Evolutionary conservation across 2,797 vertebrate species (phyloP).

Genomic region (Apogon hyalosoma): DNA sequence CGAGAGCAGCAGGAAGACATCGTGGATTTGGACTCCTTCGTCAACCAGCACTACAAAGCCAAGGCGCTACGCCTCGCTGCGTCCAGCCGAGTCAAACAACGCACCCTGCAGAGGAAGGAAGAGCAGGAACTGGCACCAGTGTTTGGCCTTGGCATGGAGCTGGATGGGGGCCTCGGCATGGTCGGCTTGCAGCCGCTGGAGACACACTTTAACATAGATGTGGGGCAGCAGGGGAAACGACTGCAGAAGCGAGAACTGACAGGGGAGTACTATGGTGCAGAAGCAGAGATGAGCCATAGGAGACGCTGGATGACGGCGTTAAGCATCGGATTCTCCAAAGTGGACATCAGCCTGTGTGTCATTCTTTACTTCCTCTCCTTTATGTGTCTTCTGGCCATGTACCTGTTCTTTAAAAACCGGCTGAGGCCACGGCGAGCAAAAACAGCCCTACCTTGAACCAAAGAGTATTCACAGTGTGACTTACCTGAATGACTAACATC

Average conservation of each 20-base stretch:
- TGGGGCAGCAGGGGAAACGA: conserved; percentile 45
- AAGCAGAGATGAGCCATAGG: conserved; percentile 30
- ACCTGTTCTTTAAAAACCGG: conserved; percentile 88
- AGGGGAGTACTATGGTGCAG: conserved; percentile 56
- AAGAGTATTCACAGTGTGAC: not conserved
- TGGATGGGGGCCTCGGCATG: conserved; percentile 68
- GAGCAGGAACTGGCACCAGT: conserved; percentile 59
- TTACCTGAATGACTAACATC: conserved; percentile 12
- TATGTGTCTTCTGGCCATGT: conserved; percentile 90
- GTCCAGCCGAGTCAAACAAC: conserved; percentile 66
- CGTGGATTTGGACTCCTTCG: conserved; percentile 88
- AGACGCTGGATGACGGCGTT: conserved; percentile 87
- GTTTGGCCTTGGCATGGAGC: conserved; percentile 60
- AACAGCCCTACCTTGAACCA: conserved; percentile 67
- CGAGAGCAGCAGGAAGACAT: conserved; percentile 81
- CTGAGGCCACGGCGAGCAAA: conserved; percentile 77
- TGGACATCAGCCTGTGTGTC: conserved; percentile 92
- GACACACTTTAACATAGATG: conserved; percentile 30
- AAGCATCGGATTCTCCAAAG: conserved; percentile 87
- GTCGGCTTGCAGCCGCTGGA: conserved; percentile 64
- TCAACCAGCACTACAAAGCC: conserved; percentile 84
- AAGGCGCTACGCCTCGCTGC: conserved; percentile 74
- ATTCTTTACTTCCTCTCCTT: conserved; percentile 90
- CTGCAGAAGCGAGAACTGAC: conserved; percentile 76
- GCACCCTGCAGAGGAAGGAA: conserved; percentile 75